Base-by-base conservation (phyloP, 2,888 invertebrate species). In the Augiades crinisus region DNA sequence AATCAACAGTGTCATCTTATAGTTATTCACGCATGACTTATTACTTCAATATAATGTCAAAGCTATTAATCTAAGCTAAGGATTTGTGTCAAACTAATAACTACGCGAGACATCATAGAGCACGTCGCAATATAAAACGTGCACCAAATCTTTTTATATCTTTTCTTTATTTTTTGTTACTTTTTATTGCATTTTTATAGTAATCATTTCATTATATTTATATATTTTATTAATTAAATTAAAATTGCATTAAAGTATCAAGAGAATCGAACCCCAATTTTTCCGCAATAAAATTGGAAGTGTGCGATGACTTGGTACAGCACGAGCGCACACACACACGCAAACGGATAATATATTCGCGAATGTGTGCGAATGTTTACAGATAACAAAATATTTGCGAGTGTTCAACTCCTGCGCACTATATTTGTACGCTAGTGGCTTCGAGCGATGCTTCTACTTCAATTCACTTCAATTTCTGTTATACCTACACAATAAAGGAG, bases 381-480 rank as follows among this genome's bases (percentile, higher is more conserved):
- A 81, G 82, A 82, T 81, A 80, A 81, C 81, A 77, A 80, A 77
- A 81, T 78, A 81, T 79, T 77, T 72, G 75, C 82, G 82, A 79
- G 78, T 80, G 71, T 83, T 83, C 81, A 81, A 82, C 83, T 79
- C 81, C 62, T 72, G 77, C 78, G 81, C 79, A 83, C 78, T 81
- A 81, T 80, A 83, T 71, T 64, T 72, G 74, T 72, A 69, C 68
- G 69, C n/a, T 70, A 64, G 64, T 68, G 70, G 71, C 71, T 75
- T 72, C 70, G 73, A 65, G 67, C 65, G 67, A 51, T 54, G 44
- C 56, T 58, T 55, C 40, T 21, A 8, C 21, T 21, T 12, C n/a
- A n/a, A n/a, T n/a, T n/a, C n/a, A 43, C 16, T 27, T 40, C 47
- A 30, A 30, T 37, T 19, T 36, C 38, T 40, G 33, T 49, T 46